These are phyloP conservation scores for Drosophila kikkawai DNA, from an alignment of 1,140 invertebrate genomes.

Conservation along the genomic window DNA sequence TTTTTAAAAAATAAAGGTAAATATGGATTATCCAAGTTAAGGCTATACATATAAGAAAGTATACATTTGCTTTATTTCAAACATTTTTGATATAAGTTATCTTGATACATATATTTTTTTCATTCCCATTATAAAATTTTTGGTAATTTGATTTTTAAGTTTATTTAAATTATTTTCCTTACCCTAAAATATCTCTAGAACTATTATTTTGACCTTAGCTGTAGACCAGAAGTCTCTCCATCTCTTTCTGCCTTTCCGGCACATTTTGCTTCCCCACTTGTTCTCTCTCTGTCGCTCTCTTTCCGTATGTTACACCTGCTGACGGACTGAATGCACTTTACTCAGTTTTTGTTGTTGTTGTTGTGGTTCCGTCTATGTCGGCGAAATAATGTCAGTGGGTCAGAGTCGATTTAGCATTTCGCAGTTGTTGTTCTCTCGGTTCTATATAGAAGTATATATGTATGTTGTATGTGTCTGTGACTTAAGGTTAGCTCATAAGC, in stretches of 20 bases:
- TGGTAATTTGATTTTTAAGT: background rate
- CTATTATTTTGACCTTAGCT: background rate
- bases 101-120: too few relatives aligned
- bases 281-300: constrained; percentile 27
- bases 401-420: constrained; percentile 81
- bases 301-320: constrained; percentile 61
- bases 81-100: background rate
- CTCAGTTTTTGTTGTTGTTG: constrained; percentile 29
- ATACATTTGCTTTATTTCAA: background rate
- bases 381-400: constrained; percentile 78
- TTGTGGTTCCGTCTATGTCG: constrained; percentile 40
- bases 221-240: constrained; percentile 39
- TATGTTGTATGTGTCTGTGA: background rate
- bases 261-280: constrained; percentile 24
- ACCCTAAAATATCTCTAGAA: too few relatives aligned
- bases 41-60: too few relatives aligned
- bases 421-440: constrained; percentile 31
- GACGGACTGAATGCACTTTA: constrained; percentile 67
- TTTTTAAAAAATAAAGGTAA: background rate
- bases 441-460: constrained; percentile 7
- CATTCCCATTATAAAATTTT: too few relatives aligned
- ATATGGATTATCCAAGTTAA: background rate
- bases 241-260: constrained; percentile 61
- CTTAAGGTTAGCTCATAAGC: constrained; percentile 61
- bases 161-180: background rate